These are phyloP conservation scores for Eristalinus sepulchralis DNA, from an alignment of 2,888 invertebrate genomes.

Conservation along the genomic window DNA sequence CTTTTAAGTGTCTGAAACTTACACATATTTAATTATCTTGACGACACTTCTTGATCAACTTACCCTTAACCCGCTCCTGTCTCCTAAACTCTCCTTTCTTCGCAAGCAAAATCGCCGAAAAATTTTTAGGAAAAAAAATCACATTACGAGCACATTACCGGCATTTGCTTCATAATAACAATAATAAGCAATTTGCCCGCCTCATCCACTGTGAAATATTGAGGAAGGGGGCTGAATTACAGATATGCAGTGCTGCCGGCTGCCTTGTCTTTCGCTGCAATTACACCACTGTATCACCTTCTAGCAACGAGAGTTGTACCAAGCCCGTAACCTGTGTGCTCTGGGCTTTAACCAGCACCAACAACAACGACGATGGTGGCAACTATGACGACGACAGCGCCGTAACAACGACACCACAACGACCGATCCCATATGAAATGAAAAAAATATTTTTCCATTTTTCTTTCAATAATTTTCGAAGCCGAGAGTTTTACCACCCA, in stretches of 20 bases:
- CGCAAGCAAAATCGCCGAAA: constrained; percentile 6
- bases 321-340: constrained; percentile 61
- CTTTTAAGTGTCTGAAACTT: too few species aligned
- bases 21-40: too few species aligned
- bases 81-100: not conserved
- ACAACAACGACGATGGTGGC: constrained; percentile 4
- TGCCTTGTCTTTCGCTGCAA: constrained; percentile 57
- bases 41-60: not conserved
- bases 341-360: constrained; percentile 22
- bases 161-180: constrained; percentile 64
- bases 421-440: constrained; percentile 38
- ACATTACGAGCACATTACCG: constrained; percentile 58
- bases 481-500: not conserved
- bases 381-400: constrained; percentile 9
- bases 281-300: constrained; percentile 56
- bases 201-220: constrained; percentile 11
- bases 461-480: constrained; percentile 49
- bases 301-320: constrained; percentile 40
- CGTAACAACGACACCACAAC: constrained; percentile 20
- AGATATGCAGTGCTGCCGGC: constrained; percentile 43
- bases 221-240: constrained; percentile 17
- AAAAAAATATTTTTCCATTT: constrained; percentile 1
- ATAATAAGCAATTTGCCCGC: constrained; percentile 70
- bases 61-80: constrained; percentile 18
- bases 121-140: not conserved